Conservation (phyloP, 2,888 invertebrate genomes). For the Dryococelus australis region DNA sequence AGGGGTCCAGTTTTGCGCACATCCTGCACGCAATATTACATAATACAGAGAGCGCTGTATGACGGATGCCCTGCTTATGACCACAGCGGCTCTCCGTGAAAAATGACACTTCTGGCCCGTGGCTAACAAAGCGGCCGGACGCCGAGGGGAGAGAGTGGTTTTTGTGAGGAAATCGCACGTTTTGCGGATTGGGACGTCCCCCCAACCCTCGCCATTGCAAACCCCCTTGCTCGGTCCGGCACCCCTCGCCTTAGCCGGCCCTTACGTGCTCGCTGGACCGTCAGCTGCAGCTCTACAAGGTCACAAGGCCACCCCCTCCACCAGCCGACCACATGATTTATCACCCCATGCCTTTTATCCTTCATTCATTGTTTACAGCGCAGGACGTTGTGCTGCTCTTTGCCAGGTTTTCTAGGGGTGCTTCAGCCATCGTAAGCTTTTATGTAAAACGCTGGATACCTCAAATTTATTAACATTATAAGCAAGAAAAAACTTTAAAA, state of each 20-base stretch:
- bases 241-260: not conserved
- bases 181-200: conserved; percentile 9
- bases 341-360: not conserved
- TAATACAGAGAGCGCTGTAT: conserved; percentile 23
- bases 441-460: too few species aligned
- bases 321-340: not conserved
- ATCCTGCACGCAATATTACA: conserved; percentile 19
- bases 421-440: not conserved
- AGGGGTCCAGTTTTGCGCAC: not conserved
- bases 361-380: not conserved
- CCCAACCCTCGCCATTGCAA: not conserved
- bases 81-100: conserved; percentile 9
- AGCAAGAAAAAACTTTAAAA: too few species aligned
- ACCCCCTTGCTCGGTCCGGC: not conserved
- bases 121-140: conserved; percentile 19
- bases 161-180: conserved; percentile 30
- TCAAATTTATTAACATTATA: too few species aligned
- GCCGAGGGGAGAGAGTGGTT: conserved; percentile 6
- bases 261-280: not conserved
- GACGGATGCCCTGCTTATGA: conserved; percentile 29
- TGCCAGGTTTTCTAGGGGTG: not conserved
- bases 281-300: not conserved
- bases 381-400: not conserved
- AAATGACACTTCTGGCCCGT: conserved; percentile 28
- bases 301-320: not conserved